These are phyloP conservation scores for Eupithecia subumbrata DNA, from an alignment of 2,888 invertebrate genomes.

Conservation along the genomic window DNA sequence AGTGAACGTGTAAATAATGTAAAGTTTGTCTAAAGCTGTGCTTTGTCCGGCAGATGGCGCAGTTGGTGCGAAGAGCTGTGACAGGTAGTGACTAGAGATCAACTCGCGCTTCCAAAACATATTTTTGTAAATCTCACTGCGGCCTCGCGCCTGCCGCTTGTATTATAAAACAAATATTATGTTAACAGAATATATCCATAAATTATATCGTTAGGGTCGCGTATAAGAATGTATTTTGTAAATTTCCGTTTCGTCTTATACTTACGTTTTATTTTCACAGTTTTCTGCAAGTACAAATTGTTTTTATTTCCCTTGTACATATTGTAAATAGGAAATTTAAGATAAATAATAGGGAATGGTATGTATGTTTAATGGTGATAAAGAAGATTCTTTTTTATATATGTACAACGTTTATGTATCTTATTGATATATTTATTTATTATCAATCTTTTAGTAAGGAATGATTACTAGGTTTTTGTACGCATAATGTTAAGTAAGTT, in stretches of 20 bases:
- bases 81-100: constrained; percentile 62
- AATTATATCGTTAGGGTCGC: constrained; percentile 54
- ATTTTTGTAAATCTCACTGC: constrained; percentile 73
- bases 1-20: constrained; percentile 29
- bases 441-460: constrained; percentile 69
- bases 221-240: constrained; percentile 60
- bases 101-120: constrained; percentile 50
- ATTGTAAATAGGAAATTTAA: constrained; percentile 80
- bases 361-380: constrained; percentile 69
- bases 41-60: constrained; percentile 64
- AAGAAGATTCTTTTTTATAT: constrained; percentile 71
- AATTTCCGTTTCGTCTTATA: constrained; percentile 71
- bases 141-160: constrained; percentile 60
- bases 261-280: constrained; percentile 70
- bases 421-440: constrained; percentile 79
- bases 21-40: constrained; percentile 44
- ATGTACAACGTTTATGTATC: constrained; percentile 79
- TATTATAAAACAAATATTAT: constrained; percentile 58
- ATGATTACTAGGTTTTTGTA: constrained; percentile 77
- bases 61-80: constrained; percentile 62
- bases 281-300: constrained; percentile 85
- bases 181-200: constrained; percentile 54
- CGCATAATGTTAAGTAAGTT: constrained; percentile 83
- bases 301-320: constrained; percentile 84
- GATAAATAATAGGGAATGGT: constrained; percentile 66